These are phyloP conservation scores for Styela plicata DNA, from an alignment of 23 tunicate genomes.

Conservation along the genomic window DNA sequence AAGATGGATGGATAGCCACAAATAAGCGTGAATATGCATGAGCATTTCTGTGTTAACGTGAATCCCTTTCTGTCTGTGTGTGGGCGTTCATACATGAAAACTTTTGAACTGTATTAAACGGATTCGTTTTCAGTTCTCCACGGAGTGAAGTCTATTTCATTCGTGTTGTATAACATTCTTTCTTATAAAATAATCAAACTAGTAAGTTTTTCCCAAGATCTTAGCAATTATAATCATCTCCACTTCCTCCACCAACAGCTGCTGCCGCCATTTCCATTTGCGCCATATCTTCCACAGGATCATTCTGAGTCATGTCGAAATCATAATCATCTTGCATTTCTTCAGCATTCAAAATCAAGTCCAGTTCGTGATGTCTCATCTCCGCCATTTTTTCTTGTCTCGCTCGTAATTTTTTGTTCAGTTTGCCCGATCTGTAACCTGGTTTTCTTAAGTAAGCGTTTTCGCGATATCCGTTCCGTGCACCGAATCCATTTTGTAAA, in stretches of 20 bases:
- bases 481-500: neutral
- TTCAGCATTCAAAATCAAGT: constrained; percentile 10
- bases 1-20: no score
- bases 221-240: constrained; percentile 17
- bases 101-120: no score
- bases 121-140: no score
- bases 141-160: no score
- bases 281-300: constrained; percentile 1
- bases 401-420: neutral
- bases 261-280: constrained; percentile 18
- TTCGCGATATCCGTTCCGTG: neutral
- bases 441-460: neutral
- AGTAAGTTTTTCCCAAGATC: no score
- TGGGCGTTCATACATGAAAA: no score
- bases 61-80: no score
- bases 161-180: no score
- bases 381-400: constrained; percentile 11
- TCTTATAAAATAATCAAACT: no score
- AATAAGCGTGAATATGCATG: no score
- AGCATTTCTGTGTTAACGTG: no score
- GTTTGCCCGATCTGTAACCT: neutral
- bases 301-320: neutral
- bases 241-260: constrained; percentile 16
- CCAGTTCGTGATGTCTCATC: constrained; percentile 3
- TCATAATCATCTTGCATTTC: constrained; percentile 20